Conservation (phyloP, 1,140 invertebrate genomes). For the Pseudachorutes palmiensis region DNA sequence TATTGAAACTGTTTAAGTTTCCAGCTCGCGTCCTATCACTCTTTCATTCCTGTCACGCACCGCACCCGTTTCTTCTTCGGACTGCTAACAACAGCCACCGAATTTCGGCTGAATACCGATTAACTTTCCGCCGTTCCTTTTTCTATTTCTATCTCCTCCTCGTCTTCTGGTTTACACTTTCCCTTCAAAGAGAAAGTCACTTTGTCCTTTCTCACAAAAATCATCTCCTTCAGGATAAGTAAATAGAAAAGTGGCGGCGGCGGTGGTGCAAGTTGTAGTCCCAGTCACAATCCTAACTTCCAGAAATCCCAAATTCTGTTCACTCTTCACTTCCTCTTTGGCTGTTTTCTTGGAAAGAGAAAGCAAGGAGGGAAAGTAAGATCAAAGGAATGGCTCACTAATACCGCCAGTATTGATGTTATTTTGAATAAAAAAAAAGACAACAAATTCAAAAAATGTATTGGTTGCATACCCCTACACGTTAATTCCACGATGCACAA, state of each 20-base stretch:
- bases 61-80: conserved; percentile 34
- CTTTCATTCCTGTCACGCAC: conserved; percentile 35
- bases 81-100: conserved; percentile 38
- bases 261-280: too few species aligned
- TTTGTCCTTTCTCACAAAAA: neutral
- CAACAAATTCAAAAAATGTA: too few species aligned
- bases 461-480: too few species aligned
- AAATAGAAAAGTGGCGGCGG: conserved; percentile 1
- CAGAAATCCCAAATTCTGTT: too few species aligned
- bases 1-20: conserved; percentile 1
- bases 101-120: conserved; percentile 38
- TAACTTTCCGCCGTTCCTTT: conserved; percentile 35
- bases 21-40: conserved; percentile 7
- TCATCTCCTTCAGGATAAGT: conserved; percentile 7
- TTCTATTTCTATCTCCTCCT: conserved; percentile 22
- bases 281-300: too few species aligned
- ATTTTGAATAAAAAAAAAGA: neutral
- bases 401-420: neutral
- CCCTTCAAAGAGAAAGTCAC: neutral
- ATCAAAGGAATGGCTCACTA: neutral
- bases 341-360: neutral
- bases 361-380: neutral
- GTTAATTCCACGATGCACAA: too few species aligned
- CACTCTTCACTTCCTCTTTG: conserved; percentile 5
- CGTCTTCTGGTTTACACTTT: neutral